A percentile compares a stretch with the other conserved stretches of the same genome.
phyloP scores from a whole-genome alignment of 2,797 vertebrate species.

The Alectoris magna region DNA sequence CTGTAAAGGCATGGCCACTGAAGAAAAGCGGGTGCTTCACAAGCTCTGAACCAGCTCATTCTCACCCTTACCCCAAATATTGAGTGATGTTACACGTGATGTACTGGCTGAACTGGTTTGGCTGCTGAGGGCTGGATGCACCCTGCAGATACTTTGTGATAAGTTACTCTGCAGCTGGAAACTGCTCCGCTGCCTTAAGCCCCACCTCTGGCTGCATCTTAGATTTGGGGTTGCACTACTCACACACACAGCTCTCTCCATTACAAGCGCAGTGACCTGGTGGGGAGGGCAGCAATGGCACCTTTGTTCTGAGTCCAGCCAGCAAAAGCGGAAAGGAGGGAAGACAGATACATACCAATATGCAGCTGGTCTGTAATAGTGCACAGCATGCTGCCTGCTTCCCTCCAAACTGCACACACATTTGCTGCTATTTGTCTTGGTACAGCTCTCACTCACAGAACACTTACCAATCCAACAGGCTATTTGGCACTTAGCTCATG shows the following conservation, averaged over 20 bases:
- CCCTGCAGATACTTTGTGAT: slow-evolving; percentile 58
- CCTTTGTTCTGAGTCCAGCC: background rate
- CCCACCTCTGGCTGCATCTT: background rate
- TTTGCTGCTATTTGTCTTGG: background rate
- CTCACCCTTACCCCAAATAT: slow-evolving; percentile 69
- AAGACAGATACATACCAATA: background rate
- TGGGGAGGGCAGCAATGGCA: background rate
- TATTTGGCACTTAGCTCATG: background rate
- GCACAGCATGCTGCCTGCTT: rapidly evolving
- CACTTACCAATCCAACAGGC: background rate
- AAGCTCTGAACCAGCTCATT: slow-evolving; percentile 36
- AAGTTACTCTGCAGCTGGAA: slow-evolving; percentile 42
- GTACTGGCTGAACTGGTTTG: slow-evolving; percentile 69
- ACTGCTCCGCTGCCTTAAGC: background rate
- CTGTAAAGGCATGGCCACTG: background rate
- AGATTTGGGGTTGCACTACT: background rate
- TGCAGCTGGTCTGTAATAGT: background rate
- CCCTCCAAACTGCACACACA: background rate
- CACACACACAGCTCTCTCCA: background rate
- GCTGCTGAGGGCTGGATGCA: slow-evolving; percentile 35
- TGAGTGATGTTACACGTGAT: slow-evolving; percentile 47
- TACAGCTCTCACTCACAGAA: background rate
- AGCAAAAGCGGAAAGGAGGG: too few relatives aligned
- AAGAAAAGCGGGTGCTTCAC: background rate
- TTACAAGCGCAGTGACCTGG: background rate